Evolutionary conservation across 2,797 vertebrate species (phyloP).

Genomic region (Lerista edwardsae): DNA sequence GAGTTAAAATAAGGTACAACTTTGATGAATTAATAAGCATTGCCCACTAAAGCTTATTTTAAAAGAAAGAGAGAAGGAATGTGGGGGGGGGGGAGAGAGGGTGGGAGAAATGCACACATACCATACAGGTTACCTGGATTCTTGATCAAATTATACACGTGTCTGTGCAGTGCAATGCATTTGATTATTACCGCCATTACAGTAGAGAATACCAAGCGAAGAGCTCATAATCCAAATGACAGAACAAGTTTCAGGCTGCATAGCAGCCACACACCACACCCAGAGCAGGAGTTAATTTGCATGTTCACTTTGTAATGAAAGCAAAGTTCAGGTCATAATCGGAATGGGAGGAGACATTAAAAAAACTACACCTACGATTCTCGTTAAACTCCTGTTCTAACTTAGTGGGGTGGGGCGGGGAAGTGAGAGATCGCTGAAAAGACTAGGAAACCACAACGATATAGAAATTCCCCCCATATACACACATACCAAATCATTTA

Average conservation of each 20-base stretch:
- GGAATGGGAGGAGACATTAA: conserved; percentile 65
- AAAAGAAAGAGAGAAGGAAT: background rate
- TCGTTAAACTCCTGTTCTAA: conserved; percentile 35
- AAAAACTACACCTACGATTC: background rate
- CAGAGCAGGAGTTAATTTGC: conserved; percentile 57
- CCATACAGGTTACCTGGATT: conserved; percentile 46
- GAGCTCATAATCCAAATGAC: conserved; percentile 63
- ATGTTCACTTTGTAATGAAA: conserved; percentile 73
- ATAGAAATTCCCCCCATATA: background rate
- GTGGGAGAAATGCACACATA: background rate
- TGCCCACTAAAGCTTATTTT: background rate
- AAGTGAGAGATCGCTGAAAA: background rate
- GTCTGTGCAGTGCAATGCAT: conserved; percentile 23
- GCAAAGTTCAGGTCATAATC: conserved; percentile 74
- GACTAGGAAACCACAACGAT: background rate
- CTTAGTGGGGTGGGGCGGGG: background rate
- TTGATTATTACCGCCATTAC: conserved; percentile 52
- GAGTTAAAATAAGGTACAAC: background rate
- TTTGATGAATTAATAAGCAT: background rate
- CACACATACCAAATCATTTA: background rate
- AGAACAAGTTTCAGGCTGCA: conserved; percentile 69
- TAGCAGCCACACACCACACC: conserved; percentile 68
- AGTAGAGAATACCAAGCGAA: conserved; percentile 50
- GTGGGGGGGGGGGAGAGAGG: background rate
- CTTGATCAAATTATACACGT: background rate